phyloP scores from a whole-genome alignment of 2,888 invertebrate genomes.

The Ornithoptera priamus region DNA sequence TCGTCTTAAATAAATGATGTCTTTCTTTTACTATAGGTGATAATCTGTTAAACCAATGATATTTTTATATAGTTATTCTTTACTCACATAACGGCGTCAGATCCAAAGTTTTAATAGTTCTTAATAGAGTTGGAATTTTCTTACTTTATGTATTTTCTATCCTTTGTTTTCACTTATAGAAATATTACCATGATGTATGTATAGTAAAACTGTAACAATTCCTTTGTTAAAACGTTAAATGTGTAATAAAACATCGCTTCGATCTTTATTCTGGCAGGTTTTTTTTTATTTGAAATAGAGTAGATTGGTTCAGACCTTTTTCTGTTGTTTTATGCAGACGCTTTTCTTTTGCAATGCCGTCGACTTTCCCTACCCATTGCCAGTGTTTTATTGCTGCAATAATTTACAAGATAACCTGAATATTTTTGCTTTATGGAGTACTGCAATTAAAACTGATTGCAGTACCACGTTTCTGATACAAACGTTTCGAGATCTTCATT shows the following conservation, averaged over 20 bases:
- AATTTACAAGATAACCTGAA: constrained; percentile 22
- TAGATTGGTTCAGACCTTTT: constrained; percentile 24
- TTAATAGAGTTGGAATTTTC: no score
- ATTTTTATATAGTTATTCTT: not conserved
- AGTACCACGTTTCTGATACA: constrained; percentile 5
- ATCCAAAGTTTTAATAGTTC: no score
- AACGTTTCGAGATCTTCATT: constrained; percentile 14
- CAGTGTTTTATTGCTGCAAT: constrained; percentile 24
- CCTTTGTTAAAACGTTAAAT: not conserved
- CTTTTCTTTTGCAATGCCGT: constrained; percentile 21
- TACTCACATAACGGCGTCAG: not conserved
- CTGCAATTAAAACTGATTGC: constrained; percentile 11
- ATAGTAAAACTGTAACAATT: not conserved
- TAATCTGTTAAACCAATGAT: no score
- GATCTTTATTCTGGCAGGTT: constrained; percentile 12
- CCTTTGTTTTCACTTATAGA: no score
- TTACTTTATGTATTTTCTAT: no score
- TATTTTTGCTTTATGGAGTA: constrained; percentile 20
- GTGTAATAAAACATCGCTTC: constrained; percentile 17
- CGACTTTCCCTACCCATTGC: constrained; percentile 23
- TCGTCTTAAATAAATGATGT: no score
- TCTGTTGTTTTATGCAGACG: constrained; percentile 17
- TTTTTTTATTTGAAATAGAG: constrained; percentile 20
- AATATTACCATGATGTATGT: not conserved
- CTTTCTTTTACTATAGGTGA: no score